Percentiles rank a stretch among this genome's conserved stretches.
These are phyloP conservation scores for Trichopoda pennipes DNA, from an alignment of 2,888 invertebrate species.

Conservation along the genomic window DNA sequence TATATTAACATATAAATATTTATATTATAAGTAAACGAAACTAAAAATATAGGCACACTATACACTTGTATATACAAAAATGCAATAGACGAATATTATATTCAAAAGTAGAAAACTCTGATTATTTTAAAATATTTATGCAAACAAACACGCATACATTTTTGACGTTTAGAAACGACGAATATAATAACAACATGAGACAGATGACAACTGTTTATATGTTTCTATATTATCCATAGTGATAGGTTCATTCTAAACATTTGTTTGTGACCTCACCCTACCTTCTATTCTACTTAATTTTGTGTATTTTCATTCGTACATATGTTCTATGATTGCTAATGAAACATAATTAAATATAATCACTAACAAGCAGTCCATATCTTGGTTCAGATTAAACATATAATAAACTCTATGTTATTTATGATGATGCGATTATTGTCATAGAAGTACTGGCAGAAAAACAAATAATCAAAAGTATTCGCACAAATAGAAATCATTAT, in stretches of 20 bases:
- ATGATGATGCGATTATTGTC: neutral
- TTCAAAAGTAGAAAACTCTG: constrained; percentile 5
- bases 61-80: neutral
- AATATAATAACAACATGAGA: constrained; percentile 34
- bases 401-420: neutral
- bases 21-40: constrained; percentile 29
- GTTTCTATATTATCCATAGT: neutral
- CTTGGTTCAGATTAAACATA: neutral
- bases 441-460: neutral
- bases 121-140: constrained; percentile 27
- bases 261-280: neutral
- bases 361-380: neutral
- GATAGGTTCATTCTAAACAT: neutral
- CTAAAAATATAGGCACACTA: too few species aligned
- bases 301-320: constrained; percentile 17
- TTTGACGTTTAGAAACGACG: constrained; percentile 50
- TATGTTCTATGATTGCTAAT: constrained; percentile 8
- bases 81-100: neutral
- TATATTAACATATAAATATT: neutral
- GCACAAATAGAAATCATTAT: too few species aligned
- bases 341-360: constrained; percentile 22
- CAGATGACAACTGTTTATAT: constrained; percentile 29
- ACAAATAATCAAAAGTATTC: too few species aligned
- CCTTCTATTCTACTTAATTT: neutral
- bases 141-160: constrained; percentile 31